Evolutionary conservation across 2,797 vertebrate species (phyloP).

Genomic region (Characodon lateralis): DNA sequence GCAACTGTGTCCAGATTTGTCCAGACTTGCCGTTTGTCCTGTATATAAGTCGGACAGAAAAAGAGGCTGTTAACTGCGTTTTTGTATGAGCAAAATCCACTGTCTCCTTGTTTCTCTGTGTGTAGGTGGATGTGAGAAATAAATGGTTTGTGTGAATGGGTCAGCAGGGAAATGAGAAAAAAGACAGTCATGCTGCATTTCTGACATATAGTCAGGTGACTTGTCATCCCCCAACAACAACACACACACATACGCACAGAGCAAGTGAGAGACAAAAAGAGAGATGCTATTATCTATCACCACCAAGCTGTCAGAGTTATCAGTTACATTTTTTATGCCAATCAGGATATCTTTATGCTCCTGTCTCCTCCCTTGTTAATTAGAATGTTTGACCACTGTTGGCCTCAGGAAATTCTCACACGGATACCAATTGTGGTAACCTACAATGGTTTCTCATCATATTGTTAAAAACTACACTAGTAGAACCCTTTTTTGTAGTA

Average conservation of each 20-base stretch:
- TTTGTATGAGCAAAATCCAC: neutral
- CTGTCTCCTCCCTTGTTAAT: slow-evolving; percentile 30
- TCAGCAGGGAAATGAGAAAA: slow-evolving; percentile 41
- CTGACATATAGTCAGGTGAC: slow-evolving; percentile 45
- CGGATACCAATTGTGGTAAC: neutral
- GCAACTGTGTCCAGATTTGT: neutral
- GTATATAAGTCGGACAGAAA: neutral
- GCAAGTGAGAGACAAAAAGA: neutral
- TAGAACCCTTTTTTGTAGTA: slow-evolving; percentile 1
- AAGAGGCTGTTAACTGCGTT: slow-evolving; percentile 6
- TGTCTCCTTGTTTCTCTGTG: neutral
- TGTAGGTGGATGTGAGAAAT: slow-evolving; percentile 5
- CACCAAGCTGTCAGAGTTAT: slow-evolving; percentile 64
- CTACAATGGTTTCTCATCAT: slow-evolving; percentile 17
- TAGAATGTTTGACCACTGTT: slow-evolving; percentile 20
- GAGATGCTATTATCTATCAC: slow-evolving; percentile 23
- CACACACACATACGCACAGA: slow-evolving; percentile 8
- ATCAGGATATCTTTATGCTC: slow-evolving; percentile 51
- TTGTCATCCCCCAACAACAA: neutral
- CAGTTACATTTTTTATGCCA: slow-evolving; percentile 65
- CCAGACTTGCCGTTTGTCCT: neutral
- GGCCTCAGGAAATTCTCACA: slow-evolving; percentile 15
- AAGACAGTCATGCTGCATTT: slow-evolving; percentile 49
- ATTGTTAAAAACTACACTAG: slow-evolving; percentile 31
- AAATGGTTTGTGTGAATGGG: slow-evolving; percentile 23